phyloP scores from a whole-genome alignment of 2,888 invertebrate species.

The Cheilosia vernalis region DNA sequence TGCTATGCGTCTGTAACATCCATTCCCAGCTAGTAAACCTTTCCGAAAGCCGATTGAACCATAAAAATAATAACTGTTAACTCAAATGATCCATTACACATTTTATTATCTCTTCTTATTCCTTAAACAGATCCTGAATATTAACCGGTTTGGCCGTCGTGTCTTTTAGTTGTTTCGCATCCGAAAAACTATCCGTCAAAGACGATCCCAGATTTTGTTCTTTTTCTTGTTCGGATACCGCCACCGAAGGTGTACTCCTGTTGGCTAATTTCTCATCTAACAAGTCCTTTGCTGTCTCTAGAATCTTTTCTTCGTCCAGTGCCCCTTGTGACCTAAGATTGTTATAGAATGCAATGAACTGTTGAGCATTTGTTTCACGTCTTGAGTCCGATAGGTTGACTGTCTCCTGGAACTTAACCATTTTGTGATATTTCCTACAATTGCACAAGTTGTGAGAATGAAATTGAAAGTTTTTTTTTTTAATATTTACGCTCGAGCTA shows the following conservation, averaged over 20 bases:
- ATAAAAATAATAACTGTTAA: neutral
- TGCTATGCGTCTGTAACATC: too few relatives aligned
- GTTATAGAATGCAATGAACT: slow-evolving; percentile 86
- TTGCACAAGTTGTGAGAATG: neutral
- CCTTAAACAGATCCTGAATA: slow-evolving; percentile 65
- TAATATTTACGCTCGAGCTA: slow-evolving; percentile 89
- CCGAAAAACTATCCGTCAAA: slow-evolving; percentile 43
- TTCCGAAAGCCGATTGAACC: neutral
- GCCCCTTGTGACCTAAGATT: slow-evolving; percentile 85
- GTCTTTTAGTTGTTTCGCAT: slow-evolving; percentile 39
- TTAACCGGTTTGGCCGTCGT: slow-evolving; percentile 26
- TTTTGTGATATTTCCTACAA: slow-evolving; percentile 88
- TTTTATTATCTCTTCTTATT: slow-evolving; percentile 26
- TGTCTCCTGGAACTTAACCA: slow-evolving; percentile 85
- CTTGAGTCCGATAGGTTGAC: slow-evolving; percentile 85
- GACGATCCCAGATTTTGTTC: neutral
- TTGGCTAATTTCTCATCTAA: slow-evolving; percentile 80
- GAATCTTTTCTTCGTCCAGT: slow-evolving; percentile 84
- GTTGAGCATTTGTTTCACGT: slow-evolving; percentile 84
- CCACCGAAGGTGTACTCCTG: slow-evolving; percentile 72
- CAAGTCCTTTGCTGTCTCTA: slow-evolving; percentile 84
- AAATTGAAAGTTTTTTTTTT: neutral
- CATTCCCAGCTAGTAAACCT: too few relatives aligned
- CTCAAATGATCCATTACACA: neutral
- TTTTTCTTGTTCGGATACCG: slow-evolving; percentile 31